Evolutionary conservation across 2,888 invertebrate species (phyloP), one percentile per base, ranked within the genome.

Genomic region (Eupithecia pulchellata): DNA sequence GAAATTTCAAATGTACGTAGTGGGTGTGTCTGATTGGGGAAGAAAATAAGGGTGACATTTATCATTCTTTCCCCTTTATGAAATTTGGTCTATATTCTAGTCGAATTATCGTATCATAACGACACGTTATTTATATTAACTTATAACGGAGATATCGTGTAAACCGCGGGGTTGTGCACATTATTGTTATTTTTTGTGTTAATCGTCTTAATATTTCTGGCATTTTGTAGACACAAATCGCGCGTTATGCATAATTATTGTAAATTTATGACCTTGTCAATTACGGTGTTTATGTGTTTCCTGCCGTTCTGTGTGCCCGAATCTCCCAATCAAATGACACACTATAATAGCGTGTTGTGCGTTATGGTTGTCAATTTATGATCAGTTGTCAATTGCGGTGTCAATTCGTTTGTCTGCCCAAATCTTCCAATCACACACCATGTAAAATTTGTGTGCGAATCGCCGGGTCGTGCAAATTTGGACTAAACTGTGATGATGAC

Each of bases 401-500:
- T 42, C n/a, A n/a, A 0, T 2, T 17, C 1, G 2, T 34, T 34
- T 34, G 36, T 36, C 0, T 13, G 36, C 36, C 2, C 0, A 36
- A 34, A 0, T 34, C 34, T 9, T 13, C 34, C 34, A 6, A 34
- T 34, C 11, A 2, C n/a, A n/a, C n/a, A n/a, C n/a, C n/a, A n/a
- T n/a, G n/a, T n/a, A 11, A 52, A 52, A 52, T 25, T 52, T 20
- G 25, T 52, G n/a, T 62, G 60, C 42, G 60, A 68, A 82, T 84
- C 82, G 82, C 79, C 79, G 77, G 84, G 84, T 85, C 82, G 86
- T 86, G 82, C 78, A 72, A 76, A 81, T 82, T 85, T 84, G 86
- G 87, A 85, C 82, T 88, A 87, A 88, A 86, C 82, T 83, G 80
- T 86, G 88, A 83, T 89, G 91, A 86, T 88, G 89, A 87, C 85